Percentiles rank a stretch among this genome's conserved stretches.
phyloP scores from a whole-genome alignment of 2,888 invertebrate species.

The Kryphioiulus occultus region DNA sequence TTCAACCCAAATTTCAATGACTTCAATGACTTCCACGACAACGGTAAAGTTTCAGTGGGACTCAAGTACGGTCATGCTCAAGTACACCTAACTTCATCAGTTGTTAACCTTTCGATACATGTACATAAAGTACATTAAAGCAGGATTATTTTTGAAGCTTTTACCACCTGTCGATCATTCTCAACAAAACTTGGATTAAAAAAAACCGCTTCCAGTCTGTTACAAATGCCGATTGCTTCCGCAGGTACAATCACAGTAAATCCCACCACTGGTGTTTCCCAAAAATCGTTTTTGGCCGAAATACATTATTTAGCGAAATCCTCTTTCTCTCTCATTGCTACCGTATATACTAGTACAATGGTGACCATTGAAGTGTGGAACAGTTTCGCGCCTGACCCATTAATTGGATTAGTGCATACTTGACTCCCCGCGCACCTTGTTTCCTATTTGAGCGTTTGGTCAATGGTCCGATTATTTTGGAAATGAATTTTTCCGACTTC shows the following conservation, averaged over 20 bases:
- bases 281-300: neutral
- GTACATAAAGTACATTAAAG: too few relatives aligned
- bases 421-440: neutral
- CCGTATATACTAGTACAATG: too few relatives aligned
- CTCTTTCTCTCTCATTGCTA: too few relatives aligned
- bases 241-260: neutral
- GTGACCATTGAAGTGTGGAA: neutral
- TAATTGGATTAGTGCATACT: neutral
- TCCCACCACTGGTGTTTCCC: neutral
- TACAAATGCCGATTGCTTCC: neutral
- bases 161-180: too few relatives aligned
- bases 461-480: constrained; percentile 32
- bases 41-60: too few relatives aligned
- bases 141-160: too few relatives aligned
- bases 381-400: neutral
- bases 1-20: too few relatives aligned
- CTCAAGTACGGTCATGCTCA: too few relatives aligned
- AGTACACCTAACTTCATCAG: too few relatives aligned
- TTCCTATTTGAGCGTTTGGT: neutral
- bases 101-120: too few relatives aligned
- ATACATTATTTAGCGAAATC: neutral
- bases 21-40: too few relatives aligned
- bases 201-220: neutral
- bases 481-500: neutral
- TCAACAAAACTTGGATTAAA: too few relatives aligned